Evolutionary conservation across 1,140 invertebrate genomes (phyloP), one percentile per base, ranked within the genome.

Genomic region (Anastrepha obliqua): DNA sequence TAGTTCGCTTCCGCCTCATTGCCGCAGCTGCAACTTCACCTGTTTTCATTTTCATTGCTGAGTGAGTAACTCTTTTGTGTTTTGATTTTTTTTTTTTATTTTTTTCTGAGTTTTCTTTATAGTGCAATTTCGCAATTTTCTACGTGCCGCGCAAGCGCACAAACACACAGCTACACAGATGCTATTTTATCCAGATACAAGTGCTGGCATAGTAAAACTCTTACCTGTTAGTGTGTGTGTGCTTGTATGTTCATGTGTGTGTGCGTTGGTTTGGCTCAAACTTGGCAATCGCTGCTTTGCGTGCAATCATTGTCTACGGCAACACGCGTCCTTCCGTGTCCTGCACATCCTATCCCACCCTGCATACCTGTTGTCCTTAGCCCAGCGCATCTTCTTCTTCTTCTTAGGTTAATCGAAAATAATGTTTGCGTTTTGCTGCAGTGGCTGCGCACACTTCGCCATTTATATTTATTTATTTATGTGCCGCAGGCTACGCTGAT

Each of bases 381-480:
- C 42, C 6, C 29, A 29, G 29, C 29, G 29, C 42, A 47, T 6
- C 67, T 47, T 47, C 15, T 42, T 5, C 42, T 47, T 47, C n/a
- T 11, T 6, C 20, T 55, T 3, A 3, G 47, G 47, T 55, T 81
- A 81, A 81, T 81, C 74, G 74, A 81, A 81, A 81, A 81, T 81
- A 58, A 81, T 81, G 74, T 81, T 81, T 81, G n/a, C 74, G 74
- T 81, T 81, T 81, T 55, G 47, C 74, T 20, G 74, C 74, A 81
- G 44, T 81, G 74, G 47, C 17, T 81, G 74, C 74, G 29, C 20
- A 39, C 64, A 67, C 29, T 67, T 81, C 55, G 51, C 51, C 74
- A 58, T 47, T 58, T 81, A 8, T 55, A 55, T 81, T 81, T 29
- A 58, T 81, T 81, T 81, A 81, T 81, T 81, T 81, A 81, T 81